Conservation (phyloP, 2,113 vertebrate genomes). For the Burhinus bistriatus region DNA sequence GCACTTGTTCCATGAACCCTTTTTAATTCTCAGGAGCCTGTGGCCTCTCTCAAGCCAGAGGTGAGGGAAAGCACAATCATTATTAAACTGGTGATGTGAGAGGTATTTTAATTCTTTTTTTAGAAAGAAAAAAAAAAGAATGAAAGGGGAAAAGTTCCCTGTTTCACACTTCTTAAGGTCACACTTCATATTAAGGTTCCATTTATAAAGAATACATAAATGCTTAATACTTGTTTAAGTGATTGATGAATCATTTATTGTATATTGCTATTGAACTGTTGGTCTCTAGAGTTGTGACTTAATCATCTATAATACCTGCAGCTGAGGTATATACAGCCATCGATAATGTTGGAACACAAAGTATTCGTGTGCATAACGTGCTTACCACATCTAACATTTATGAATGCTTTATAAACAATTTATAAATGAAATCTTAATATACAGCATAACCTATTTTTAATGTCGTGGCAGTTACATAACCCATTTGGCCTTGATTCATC, state of each 20-base stretch:
- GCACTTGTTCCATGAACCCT: neutral
- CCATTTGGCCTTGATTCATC: constrained; percentile 18
- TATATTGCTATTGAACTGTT: constrained; percentile 26
- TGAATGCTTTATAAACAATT: constrained; percentile 54
- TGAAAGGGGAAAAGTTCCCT: neutral
- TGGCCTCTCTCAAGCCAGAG: neutral
- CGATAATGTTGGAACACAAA: neutral
- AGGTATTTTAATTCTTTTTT: neutral
- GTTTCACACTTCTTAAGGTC: constrained; percentile 15
- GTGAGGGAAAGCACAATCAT: neutral
- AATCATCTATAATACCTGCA: neutral
- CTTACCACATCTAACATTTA: constrained; percentile 41
- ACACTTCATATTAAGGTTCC: constrained; percentile 11
- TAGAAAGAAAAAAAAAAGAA: neutral
- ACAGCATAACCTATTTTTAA: constrained; percentile 32
- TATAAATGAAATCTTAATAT: constrained; percentile 47
- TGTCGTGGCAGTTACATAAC: neutral
- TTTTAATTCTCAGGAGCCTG: neutral
- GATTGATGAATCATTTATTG: constrained; percentile 44
- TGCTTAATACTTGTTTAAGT: constrained; percentile 12
- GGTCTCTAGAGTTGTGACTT: constrained; percentile 20
- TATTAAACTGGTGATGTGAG: neutral
- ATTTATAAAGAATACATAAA: constrained; percentile 38
- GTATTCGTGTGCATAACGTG: neutral
- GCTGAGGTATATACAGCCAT: neutral